Conservation (phyloP, 35 echinoderm and acorn worm genomes). For the Heliocidaris erythrogramma region DNA sequence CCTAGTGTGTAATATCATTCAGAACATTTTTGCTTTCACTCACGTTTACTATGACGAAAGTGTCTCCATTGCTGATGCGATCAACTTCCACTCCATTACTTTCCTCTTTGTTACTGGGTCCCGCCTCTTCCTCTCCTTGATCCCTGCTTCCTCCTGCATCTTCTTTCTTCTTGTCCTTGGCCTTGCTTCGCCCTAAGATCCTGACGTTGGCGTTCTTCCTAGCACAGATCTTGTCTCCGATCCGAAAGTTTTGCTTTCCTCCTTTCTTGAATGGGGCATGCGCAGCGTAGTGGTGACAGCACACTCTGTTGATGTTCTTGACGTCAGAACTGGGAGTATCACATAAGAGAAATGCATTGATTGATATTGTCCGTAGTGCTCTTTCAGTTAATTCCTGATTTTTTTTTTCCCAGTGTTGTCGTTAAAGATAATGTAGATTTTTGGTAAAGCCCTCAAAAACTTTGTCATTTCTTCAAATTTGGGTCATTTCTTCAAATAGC, state of each 20-base stretch:
- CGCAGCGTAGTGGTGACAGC: neutral
- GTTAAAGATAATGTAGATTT: too few species aligned
- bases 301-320: neutral
- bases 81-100: neutral
- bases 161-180: neutral
- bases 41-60: constrained; percentile 33
- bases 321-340: neutral
- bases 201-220: neutral
- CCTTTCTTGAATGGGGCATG: neutral
- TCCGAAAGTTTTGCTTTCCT: neutral
- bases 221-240: constrained; percentile 26
- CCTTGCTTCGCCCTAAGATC: neutral
- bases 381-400: neutral
- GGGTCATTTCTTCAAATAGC: too few species aligned
- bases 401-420: too few species aligned
- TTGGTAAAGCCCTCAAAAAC: too few species aligned
- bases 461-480: too few species aligned
- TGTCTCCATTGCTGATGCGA: constrained; percentile 33
- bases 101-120: neutral
- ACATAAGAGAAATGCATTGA: neutral
- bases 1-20: too few species aligned
- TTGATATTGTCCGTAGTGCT: neutral
- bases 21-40: neutral
- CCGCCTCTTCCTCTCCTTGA: neutral
- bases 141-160: neutral